Conservation (phyloP, 2,113 vertebrate species). For the Tiliqua scincoides region DNA sequence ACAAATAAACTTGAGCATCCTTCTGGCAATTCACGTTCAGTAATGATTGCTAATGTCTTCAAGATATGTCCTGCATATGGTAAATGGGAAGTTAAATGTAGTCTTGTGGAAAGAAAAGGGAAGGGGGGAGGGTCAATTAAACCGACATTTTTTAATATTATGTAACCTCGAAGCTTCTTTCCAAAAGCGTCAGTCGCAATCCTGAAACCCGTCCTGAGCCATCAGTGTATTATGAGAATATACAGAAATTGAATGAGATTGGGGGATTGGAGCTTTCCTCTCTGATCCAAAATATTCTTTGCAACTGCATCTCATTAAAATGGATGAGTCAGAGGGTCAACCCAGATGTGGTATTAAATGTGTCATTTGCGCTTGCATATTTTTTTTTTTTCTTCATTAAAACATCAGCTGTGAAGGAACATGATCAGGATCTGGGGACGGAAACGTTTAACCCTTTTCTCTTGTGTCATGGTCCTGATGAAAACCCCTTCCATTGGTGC, state of each 20-base stretch:
- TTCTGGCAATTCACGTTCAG: constrained; percentile 67
- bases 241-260: background rate
- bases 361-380: no score
- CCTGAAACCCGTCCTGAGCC: background rate
- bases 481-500: no score
- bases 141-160: constrained; percentile 61
- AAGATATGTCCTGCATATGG: constrained; percentile 60
- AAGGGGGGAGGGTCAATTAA: constrained; percentile 57
- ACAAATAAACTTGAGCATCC: constrained; percentile 71
- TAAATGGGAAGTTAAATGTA: constrained; percentile 65
- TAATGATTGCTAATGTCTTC: constrained; percentile 65
- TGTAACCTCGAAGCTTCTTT: constrained; percentile 55
- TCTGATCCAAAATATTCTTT: background rate
- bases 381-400: no score
- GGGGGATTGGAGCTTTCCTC: background rate
- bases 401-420: no score
- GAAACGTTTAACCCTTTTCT: no score
- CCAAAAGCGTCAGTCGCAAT: background rate
- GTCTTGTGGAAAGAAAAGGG: constrained; percentile 23
- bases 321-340: no score
- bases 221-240: no score
- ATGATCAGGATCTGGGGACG: no score
- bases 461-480: no score
- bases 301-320: background rate
- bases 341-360: no score